Conservation (phyloP, 2,113 vertebrate species). For the Sclerurus mexicanus region DNA sequence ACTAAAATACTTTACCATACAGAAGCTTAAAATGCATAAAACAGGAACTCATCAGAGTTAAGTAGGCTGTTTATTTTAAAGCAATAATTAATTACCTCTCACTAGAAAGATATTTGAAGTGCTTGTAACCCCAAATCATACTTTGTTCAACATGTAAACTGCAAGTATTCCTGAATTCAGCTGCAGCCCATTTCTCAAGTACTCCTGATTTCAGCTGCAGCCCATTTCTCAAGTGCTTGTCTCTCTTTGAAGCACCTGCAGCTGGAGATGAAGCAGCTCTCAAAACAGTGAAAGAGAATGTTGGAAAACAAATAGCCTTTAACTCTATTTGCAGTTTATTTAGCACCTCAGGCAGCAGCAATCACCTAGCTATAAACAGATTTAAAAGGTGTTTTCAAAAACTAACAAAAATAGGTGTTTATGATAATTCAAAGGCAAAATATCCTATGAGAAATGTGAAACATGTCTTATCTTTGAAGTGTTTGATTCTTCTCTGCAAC, state of each 20-base stretch:
- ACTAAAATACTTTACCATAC: neutral
- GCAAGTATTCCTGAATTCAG: neutral
- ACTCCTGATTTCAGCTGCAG: conserved; percentile 24
- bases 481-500: neutral
- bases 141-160: neutral
- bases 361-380: neutral
- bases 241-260: conserved; percentile 49
- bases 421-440: neutral
- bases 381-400: neutral
- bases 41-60: neutral
- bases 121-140: neutral
- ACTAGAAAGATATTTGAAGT: neutral
- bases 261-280: conserved; percentile 33
- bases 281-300: neutral
- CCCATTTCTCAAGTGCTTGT: conserved; percentile 2
- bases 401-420: neutral
- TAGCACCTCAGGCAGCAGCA: neutral
- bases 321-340: neutral
- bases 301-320: conserved; percentile 35
- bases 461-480: neutral
- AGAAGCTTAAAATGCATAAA: neutral
- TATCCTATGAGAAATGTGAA: neutral
- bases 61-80: neutral
- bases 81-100: neutral
- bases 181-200: neutral